Base-by-base conservation (phyloP, 2,797 vertebrate species). In the Enteromius argenteus region DNA sequence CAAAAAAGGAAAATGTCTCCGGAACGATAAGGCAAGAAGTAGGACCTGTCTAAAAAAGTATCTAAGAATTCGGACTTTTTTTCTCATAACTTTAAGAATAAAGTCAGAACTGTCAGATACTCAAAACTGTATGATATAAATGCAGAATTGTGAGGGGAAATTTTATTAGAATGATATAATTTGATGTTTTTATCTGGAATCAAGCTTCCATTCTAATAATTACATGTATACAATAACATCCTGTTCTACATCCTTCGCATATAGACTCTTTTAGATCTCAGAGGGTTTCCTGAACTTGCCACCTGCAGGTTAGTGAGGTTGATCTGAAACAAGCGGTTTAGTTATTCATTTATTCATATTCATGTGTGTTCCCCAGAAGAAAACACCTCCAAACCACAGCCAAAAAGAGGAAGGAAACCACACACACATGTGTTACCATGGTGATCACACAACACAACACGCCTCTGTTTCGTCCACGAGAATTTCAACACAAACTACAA, bases 371-470 rank as follows among this genome's bases (percentile, higher is more conserved):
- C 60, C 60, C 60, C 60, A 32, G 60, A 15, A 64, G 14, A 32
- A 64, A 32, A 64, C 14, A 17, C 60, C 6, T 17, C 60, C 27
- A 64, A 64, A 64, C 60, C 27, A 64, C 60, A 64, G 60, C 27
- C 27, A 8, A 17, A 15, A 64, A 64, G 60, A 64, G 60, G 60
- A 64, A 62, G 53, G 72, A 37, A 66, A 35, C 35, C 64, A 66
- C 62, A 32, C 14, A 64, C 62, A 67, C 30, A 66, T 9, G 1
- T 32, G 76, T 86, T 81, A 79, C 90, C 79, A 86, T 88, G 89
- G 83, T 27, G 46, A 87, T 87, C 80, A 81, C 84, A 83, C 75
- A 89, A 83, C 86, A 81, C 27, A 84, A 86, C 86, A 87, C 78
- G 69, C 39, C 30, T 69, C 21, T 79, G 81, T 77, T 44, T 67